A percentile compares a stretch with the other conserved stretches of the same genome.
Evolutionary conservation across 2,888 invertebrate genomes (phyloP).

Genomic region (Cancer borealis): DNA sequence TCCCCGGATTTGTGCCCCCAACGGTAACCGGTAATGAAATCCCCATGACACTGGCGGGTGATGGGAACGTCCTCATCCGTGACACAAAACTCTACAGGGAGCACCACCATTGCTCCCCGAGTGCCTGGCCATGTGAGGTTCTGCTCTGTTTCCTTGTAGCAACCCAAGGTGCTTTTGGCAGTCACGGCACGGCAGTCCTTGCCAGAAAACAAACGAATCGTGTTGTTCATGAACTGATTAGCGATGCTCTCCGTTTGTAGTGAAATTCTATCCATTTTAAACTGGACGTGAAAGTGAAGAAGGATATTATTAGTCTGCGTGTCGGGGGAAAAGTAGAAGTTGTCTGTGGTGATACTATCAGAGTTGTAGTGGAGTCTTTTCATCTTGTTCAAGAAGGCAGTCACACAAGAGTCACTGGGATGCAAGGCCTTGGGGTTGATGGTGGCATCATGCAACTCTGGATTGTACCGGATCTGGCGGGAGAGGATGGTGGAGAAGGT

Average conservation of each 20-base stretch:
- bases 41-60: conserved; percentile 83
- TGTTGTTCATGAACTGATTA: background rate
- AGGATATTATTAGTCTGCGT: background rate
- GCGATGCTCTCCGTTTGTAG: background rate
- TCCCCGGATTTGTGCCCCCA: conserved; percentile 80
- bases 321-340: background rate
- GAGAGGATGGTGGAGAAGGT: conserved; percentile 55
- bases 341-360: background rate
- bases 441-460: conserved; percentile 63
- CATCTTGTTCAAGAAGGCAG: background rate
- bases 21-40: conserved; percentile 83
- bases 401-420: background rate
- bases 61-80: conserved; percentile 83
- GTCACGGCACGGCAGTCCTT: background rate
- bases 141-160: conserved; percentile 34
- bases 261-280: background rate
- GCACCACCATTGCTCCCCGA: conserved; percentile 79
- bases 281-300: background rate
- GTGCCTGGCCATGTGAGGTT: conserved; percentile 69
- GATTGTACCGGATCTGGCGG: background rate
- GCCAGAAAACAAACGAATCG: background rate
- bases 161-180: conserved; percentile 62
- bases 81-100: conserved; percentile 84
- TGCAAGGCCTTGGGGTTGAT: background rate
- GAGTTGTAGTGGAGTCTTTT: background rate